phyloP scores from a whole-genome alignment of 2,797 vertebrate genomes.

The Argya squamiceps region DNA sequence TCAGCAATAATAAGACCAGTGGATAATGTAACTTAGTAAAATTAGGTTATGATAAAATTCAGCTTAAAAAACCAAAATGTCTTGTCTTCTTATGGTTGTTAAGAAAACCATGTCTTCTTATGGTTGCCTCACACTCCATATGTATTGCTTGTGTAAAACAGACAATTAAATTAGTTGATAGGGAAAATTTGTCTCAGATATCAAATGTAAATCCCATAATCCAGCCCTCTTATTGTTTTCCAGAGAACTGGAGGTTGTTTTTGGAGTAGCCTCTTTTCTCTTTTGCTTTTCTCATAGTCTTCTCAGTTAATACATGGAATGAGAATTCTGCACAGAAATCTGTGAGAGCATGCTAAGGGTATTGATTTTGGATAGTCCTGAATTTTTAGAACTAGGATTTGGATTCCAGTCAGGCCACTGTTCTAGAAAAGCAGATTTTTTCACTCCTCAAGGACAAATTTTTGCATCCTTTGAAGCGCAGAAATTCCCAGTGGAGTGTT shows the following conservation, averaged over 20 bases:
- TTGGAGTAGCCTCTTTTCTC: background rate
- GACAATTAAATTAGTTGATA: background rate
- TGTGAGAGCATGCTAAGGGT: background rate
- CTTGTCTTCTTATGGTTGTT: background rate
- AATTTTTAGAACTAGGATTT: background rate
- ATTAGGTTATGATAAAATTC: background rate
- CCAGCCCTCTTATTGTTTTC: background rate
- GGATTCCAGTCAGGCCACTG: background rate
- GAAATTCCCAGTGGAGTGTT: background rate
- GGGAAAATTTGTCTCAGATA: background rate
- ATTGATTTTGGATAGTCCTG: constrained; percentile 35
- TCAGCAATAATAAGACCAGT: background rate
- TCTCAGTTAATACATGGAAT: background rate
- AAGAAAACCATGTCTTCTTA: background rate
- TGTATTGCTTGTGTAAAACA: background rate
- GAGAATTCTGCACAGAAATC: background rate
- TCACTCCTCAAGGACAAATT: constrained; percentile 35
- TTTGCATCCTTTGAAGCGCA: background rate
- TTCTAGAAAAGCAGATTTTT: background rate
- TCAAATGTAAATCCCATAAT: background rate
- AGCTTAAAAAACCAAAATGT: background rate
- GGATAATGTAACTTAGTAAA: background rate
- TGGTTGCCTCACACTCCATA: background rate
- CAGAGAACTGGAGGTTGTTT: background rate
- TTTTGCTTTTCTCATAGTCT: background rate